These are phyloP conservation scores for Pangasius djambal DNA, from an alignment of 2,797 vertebrate species.

Conservation along the genomic window DNA sequence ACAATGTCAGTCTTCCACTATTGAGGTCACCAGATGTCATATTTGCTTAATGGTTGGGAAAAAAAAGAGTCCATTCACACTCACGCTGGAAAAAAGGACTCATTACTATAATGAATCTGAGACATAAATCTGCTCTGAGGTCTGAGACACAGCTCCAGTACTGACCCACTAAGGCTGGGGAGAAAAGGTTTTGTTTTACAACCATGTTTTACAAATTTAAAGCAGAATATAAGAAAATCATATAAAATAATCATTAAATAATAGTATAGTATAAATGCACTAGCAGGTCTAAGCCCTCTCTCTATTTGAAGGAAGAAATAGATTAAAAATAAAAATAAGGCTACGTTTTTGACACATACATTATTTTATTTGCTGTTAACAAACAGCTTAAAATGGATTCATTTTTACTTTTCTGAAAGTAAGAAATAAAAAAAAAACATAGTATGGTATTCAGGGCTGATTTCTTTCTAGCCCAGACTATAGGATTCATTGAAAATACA, in stretches of 20 bases:
- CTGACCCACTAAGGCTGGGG: not conserved
- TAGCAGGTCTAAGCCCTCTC: not conserved
- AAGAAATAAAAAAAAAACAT: not conserved
- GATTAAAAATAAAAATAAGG: not conserved
- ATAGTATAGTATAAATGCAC: not conserved
- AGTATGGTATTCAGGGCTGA: not conserved
- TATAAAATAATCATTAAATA: not conserved
- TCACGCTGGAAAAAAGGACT: not conserved
- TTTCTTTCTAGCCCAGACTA: not conserved
- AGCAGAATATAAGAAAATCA: not conserved
- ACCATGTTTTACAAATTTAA: not conserved
- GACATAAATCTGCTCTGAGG: conserved; percentile 19
- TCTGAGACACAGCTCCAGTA: not conserved
- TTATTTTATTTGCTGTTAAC: not conserved
- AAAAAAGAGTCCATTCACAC: conserved; percentile 38
- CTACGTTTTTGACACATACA: not conserved
- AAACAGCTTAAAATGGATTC: not conserved
- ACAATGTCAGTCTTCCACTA: conserved; percentile 37
- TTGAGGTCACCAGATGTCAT: conserved; percentile 54
- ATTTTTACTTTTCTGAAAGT: not conserved
- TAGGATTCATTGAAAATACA: not conserved
- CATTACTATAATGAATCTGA: conserved; percentile 9
- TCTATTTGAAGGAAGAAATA: not conserved
- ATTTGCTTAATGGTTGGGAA: conserved; percentile 40
- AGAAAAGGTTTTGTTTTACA: not conserved